Base-by-base conservation (phyloP, 2,888 invertebrate species). In the Cryptophagus acutangulus region DNA sequence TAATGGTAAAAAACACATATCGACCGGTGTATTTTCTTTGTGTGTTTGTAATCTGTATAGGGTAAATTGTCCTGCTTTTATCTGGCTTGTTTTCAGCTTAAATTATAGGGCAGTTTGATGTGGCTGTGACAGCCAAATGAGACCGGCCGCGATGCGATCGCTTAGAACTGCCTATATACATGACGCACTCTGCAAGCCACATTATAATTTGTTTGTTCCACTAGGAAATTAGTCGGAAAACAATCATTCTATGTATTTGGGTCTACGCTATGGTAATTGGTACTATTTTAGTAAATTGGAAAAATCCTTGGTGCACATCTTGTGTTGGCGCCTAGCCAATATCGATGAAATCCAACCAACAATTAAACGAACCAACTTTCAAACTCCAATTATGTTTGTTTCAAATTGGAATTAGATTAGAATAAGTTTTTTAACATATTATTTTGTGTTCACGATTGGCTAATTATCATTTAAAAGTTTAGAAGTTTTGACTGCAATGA, bases 21-120 rank as follows among this genome's bases (percentile, higher is more conserved):
- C 52, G 57, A 52, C 42, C 54, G 49, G 43, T 46, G 50, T 49
- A 44, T 57, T 55, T 58, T 56, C 55, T 59, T 58, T 61, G 58
- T 62, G 55, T 54, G 57, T 61, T 57, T 53, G 56, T 60, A 60
- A 57, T 59, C 55, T 57, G 54, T 53, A 52, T n/a, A n/a, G n/a
- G 60, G 61, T 62, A 62, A 63, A 64, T 64, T 59, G 63, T 63
- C 61, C 61, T 43, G 61, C 54, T 59, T 59, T 61, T 59, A 59
- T 58, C 58, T 51, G 56, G 56, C 56, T 56, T 51, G 59, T 62
- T 63, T 57, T 52, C 55, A 63, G 55, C 55, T 48, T 30, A 62
- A 67, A 66, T 67, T 66, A 67, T 63, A 67, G 67, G 65, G 62
- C 59, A 52, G 56, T 58, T 62, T 67, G 67, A 67, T 58, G 61